Evolutionary conservation across 2,113 vertebrate genomes (phyloP).

Genomic region (Thalassarche chlororhynchos): DNA sequence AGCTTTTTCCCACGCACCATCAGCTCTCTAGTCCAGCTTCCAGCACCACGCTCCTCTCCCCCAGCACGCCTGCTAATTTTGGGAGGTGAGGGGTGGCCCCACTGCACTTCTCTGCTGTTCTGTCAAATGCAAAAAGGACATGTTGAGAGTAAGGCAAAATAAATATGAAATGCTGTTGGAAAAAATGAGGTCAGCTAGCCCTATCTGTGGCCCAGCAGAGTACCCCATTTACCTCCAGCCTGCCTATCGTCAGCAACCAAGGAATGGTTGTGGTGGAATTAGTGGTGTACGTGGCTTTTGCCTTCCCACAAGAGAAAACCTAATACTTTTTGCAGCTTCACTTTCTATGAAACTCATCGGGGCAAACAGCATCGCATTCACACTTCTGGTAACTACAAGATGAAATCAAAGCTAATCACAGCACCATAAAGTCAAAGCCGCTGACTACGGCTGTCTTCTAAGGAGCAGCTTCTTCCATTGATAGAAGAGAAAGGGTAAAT

Average conservation of each 20-base stretch:
- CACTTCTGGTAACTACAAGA: background rate
- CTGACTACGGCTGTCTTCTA: background rate
- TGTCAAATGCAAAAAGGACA: background rate
- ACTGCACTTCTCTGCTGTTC: background rate
- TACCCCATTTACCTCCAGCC: background rate
- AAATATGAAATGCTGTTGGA: background rate
- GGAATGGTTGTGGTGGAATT: background rate
- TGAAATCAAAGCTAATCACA: background rate
- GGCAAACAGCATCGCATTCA: background rate
- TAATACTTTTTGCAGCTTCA: background rate
- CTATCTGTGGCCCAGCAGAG: background rate
- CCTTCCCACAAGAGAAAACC: conserved; percentile 37
- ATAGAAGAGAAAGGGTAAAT: background rate
- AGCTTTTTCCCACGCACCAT: background rate
- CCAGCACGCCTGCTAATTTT: background rate
- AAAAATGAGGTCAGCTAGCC: background rate
- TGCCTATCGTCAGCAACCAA: background rate
- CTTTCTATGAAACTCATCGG: background rate
- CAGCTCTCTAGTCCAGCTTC: background rate
- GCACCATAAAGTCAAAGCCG: background rate
- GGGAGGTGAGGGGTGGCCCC: background rate
- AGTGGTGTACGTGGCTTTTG: background rate
- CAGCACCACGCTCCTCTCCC: background rate
- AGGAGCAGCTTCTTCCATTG: background rate
- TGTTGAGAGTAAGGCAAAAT: background rate